Conservation (phyloP, 2,113 vertebrate genomes). For the Silurus asotus region DNA sequence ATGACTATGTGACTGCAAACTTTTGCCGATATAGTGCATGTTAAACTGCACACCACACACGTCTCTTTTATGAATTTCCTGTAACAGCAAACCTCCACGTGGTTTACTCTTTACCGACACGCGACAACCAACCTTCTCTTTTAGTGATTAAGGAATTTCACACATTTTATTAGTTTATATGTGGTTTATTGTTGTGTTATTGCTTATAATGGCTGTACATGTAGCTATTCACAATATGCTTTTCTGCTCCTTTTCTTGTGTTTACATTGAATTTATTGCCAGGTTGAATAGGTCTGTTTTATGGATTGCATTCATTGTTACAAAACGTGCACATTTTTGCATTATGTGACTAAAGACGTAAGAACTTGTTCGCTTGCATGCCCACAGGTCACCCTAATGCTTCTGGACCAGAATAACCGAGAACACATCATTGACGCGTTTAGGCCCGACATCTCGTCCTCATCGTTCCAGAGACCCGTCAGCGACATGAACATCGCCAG, state of each 20-base stretch:
- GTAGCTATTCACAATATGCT: not conserved
- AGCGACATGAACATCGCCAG: constrained; percentile 98
- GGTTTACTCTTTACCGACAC: not conserved
- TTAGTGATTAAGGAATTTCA: not conserved
- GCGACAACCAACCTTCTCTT: not conserved
- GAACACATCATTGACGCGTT: constrained; percentile 98
- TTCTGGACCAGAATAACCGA: constrained; percentile 94
- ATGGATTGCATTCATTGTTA: not conserved
- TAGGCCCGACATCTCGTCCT: constrained; percentile 88
- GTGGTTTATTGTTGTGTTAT: too few species aligned
- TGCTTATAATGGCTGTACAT: not conserved
- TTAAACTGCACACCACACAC: not conserved
- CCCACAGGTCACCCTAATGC: constrained; percentile 91
- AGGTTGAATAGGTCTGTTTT: not conserved
- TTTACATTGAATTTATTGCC: too few species aligned
- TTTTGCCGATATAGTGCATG: too few species aligned
- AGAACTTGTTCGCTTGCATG: not conserved
- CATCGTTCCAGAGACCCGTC: constrained; percentile 93
- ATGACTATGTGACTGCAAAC: too few species aligned
- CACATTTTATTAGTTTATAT: too few species aligned
- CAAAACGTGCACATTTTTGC: not conserved
- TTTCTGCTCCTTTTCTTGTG: not conserved
- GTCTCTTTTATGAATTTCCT: not conserved
- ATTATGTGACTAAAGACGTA: not conserved
- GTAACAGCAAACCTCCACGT: not conserved